Evolutionary conservation across 2,888 invertebrate species (phyloP).

Genomic region (Nematopogon swammerdamellus): DNA sequence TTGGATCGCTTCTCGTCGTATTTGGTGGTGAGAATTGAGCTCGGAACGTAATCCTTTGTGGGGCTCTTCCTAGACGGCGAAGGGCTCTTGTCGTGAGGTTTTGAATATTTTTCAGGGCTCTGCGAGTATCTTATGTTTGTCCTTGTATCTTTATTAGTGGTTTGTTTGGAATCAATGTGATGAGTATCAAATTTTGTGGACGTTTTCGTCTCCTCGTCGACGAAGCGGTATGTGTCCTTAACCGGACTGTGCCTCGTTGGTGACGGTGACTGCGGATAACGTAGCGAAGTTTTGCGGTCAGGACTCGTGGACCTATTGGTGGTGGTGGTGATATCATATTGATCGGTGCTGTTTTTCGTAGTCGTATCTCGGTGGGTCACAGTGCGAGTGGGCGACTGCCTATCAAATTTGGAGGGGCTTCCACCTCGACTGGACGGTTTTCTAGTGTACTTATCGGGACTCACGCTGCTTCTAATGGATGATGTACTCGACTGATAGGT

Average conservation of each 20-base stretch:
- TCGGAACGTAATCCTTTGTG: conserved; percentile 20
- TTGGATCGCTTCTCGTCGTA: background rate
- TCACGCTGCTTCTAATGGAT: conserved; percentile 51
- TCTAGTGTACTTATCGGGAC: conserved; percentile 37
- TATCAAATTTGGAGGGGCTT: conserved; percentile 29
- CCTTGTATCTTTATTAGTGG: conserved; percentile 11
- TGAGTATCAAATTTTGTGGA: conserved; percentile 17
- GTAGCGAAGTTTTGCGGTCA: conserved; percentile 14
- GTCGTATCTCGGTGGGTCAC: conserved; percentile 26
- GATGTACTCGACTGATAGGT: conserved; percentile 49
- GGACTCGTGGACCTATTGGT: conserved; percentile 21
- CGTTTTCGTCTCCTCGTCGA: conserved; percentile 43
- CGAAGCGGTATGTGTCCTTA: conserved; percentile 18
- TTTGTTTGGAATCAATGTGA: background rate
- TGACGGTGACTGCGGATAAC: conserved; percentile 10
- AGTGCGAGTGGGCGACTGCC: conserved; percentile 27
- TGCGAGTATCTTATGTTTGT: conserved; percentile 9
- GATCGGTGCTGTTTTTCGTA: conserved; percentile 24
- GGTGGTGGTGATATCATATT: conserved; percentile 11
- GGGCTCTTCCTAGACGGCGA: conserved; percentile 18
- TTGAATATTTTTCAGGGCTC: conserved; percentile 8
- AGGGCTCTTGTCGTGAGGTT: conserved; percentile 13
- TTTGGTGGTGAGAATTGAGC: conserved; percentile 2
- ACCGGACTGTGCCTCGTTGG: conserved; percentile 15
- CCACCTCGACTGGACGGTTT: conserved; percentile 34